Evolutionary conservation across 2,113 vertebrate species (phyloP).

Genomic region (Elachura formosa): DNA sequence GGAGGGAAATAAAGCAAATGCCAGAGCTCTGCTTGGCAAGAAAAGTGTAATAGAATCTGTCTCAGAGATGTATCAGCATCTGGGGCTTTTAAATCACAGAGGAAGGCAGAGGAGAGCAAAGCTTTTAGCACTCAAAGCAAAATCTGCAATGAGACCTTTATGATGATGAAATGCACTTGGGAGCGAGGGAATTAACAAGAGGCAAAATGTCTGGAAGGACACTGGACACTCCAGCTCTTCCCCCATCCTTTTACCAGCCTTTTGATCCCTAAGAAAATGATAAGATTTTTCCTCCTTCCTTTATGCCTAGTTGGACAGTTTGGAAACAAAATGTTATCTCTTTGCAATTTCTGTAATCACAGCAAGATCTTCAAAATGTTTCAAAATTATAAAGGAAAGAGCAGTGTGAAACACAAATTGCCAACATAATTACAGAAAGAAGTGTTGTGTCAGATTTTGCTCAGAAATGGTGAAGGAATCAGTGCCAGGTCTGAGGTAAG

Average conservation of each 20-base stretch:
- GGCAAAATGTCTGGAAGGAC: neutral
- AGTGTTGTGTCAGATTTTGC: neutral
- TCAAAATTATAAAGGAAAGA: neutral
- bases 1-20: constrained; percentile 37
- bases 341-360: neutral
- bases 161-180: neutral
- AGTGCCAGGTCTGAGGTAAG: neutral
- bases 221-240: neutral
- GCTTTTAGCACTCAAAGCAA: constrained; percentile 39
- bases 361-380: neutral
- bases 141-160: neutral
- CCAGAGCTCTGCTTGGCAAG: constrained; percentile 46
- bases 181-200: neutral
- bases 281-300: neutral
- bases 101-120: constrained; percentile 17
- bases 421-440: neutral
- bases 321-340: neutral
- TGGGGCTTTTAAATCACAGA: constrained; percentile 7
- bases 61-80: constrained; percentile 19
- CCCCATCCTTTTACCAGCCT: neutral
- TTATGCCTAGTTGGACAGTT: neutral
- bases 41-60: constrained; percentile 50
- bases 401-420: neutral
- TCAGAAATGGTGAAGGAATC: neutral
- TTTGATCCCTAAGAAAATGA: neutral